These are phyloP conservation scores for Poicephalus meyeri DNA, from an alignment of 2,113 vertebrate genomes.

Conservation along the genomic window DNA sequence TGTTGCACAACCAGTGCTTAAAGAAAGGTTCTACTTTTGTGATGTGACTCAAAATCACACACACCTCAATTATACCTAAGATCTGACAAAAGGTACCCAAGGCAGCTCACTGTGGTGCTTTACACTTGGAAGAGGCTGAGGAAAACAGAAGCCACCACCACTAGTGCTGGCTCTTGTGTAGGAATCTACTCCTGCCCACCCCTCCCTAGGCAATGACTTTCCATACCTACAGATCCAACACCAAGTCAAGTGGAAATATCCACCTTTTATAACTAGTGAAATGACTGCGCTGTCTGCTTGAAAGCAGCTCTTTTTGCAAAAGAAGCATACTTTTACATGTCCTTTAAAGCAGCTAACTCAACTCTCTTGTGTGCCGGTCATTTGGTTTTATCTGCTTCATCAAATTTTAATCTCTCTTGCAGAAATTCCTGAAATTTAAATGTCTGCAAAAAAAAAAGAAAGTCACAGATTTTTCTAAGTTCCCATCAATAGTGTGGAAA, in stretches of 20 bases:
- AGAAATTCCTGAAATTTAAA: neutral
- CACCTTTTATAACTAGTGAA: neutral
- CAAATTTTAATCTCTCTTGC: neutral
- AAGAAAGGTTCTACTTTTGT: neutral
- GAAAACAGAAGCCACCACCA: neutral
- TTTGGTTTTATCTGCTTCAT: neutral
- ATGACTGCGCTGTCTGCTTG: neutral
- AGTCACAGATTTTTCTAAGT: neutral
- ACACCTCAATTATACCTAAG: accelerated
- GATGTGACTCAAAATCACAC: neutral
- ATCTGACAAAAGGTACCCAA: neutral
- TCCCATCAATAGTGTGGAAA: neutral
- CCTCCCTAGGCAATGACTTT: accelerated
- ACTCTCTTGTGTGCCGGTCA: neutral
- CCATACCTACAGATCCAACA: neutral
- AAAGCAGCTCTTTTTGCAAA: neutral
- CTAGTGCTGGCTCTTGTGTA: neutral
- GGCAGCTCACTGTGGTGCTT: neutral
- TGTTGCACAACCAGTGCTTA: neutral
- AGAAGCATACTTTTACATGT: accelerated
- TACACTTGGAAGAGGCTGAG: neutral
- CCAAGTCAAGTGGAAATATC: neutral
- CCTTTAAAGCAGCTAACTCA: neutral
- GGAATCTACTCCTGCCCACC: neutral
- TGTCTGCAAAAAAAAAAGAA: neutral